phyloP scores from a whole-genome alignment of 2,888 invertebrate genomes.

The Alloscopus bannaensis region DNA sequence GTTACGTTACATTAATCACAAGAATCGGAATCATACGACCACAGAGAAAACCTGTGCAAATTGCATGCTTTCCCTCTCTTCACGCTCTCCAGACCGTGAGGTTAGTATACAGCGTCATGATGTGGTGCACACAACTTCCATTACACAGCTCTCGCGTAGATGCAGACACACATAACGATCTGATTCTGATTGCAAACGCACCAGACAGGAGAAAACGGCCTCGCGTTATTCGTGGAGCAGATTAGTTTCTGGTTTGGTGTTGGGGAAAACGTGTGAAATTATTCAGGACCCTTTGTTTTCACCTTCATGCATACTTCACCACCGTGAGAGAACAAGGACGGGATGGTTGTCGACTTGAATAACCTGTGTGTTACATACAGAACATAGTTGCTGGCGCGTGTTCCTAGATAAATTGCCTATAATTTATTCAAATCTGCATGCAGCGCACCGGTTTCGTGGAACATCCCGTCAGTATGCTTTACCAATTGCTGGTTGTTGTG shows the following conservation, averaged over 20 bases:
- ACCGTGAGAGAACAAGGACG: constrained; percentile 9
- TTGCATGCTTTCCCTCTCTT: no score
- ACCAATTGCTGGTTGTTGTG: no score
- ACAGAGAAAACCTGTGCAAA: no score
- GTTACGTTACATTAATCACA: constrained; percentile 29
- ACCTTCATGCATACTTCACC: constrained; percentile 26
- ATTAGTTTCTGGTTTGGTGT: neutral
- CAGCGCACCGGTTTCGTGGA: neutral
- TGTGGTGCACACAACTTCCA: no score
- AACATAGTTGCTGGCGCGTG: neutral
- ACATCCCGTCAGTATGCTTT: constrained; percentile 7
- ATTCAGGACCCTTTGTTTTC: constrained; percentile 31
- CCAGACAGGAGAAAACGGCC: neutral
- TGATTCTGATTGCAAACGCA: neutral
- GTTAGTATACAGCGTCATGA: neutral
- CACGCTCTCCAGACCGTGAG: no score
- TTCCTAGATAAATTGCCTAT: constrained; percentile 20
- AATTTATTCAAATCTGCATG: constrained; percentile 25
- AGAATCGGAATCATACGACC: constrained; percentile 11
- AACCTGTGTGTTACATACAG: neutral
- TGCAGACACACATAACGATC: no score
- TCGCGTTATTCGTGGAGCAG: neutral
- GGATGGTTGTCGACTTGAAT: neutral
- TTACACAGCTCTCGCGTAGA: no score
- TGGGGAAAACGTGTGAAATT: constrained; percentile 45